phyloP scores from a whole-genome alignment of 2,113 vertebrate genomes.

The Malurus alboscapulatus region DNA sequence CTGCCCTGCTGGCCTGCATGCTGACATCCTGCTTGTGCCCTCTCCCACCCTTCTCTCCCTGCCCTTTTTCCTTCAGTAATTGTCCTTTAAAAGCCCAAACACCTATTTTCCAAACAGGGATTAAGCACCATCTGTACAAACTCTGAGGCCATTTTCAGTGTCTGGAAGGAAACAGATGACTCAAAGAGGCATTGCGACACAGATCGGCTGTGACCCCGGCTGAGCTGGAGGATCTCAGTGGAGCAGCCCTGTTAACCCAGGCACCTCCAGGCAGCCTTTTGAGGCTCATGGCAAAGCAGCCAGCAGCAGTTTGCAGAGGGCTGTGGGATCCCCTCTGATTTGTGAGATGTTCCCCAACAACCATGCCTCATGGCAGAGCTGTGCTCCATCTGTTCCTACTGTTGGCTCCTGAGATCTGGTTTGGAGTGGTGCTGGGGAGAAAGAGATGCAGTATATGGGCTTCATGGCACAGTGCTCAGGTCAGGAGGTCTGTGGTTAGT shows the following conservation, averaged over 20 bases:
- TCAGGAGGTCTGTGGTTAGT: not conserved
- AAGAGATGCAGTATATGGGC: not conserved
- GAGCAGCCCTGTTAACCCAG: conserved; percentile 11
- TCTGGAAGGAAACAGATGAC: conserved; percentile 43
- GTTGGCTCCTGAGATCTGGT: not conserved
- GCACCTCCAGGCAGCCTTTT: not conserved
- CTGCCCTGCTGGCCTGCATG: not conserved
- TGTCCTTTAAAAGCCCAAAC: not conserved
- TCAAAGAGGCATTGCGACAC: conserved; percentile 41
- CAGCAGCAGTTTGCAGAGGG: not conserved
- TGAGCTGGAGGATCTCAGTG: not conserved
- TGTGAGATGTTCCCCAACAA: not conserved
- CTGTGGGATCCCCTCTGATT: not conserved
- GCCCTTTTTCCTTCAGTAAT: not conserved
- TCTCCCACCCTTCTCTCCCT: not conserved
- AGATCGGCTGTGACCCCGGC: not conserved
- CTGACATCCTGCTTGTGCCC: not conserved
- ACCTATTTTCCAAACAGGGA: conserved; percentile 19
- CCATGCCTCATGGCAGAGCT: not conserved
- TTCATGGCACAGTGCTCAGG: rapidly evolving
- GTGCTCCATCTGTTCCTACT: not conserved
- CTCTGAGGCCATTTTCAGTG: conserved; percentile 34
- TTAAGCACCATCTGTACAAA: conserved; percentile 68
- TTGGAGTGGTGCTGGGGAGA: not conserved
- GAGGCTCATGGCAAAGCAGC: not conserved